A percentile compares a stretch with the other conserved stretches of the same genome.
Evolutionary conservation across 2,888 invertebrate genomes (phyloP).

Genomic region (Calliscelio sp.): DNA sequence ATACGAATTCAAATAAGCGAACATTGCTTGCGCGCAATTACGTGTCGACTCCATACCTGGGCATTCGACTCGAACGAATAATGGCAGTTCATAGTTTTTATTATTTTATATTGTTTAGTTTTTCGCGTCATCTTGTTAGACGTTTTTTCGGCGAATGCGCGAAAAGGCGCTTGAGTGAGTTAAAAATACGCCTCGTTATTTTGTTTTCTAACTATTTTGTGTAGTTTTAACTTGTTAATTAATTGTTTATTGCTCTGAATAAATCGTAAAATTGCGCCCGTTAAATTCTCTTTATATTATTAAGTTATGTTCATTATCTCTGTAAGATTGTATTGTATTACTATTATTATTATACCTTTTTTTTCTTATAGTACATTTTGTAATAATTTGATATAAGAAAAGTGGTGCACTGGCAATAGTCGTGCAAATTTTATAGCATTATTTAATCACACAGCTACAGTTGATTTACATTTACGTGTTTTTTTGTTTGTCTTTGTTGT

Average conservation of each 20-base stretch:
- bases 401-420: too few species aligned
- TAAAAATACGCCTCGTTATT: conserved; percentile 10
- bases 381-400: too few species aligned
- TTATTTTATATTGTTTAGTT: conserved; percentile 9
- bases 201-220: neutral
- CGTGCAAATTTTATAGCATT: neutral
- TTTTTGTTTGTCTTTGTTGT: too few species aligned
- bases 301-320: neutral
- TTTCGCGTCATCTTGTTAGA: conserved; percentile 7
- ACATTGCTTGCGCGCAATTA: conserved; percentile 34
- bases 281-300: neutral
- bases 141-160: conserved; percentile 3
- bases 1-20: conserved; percentile 28
- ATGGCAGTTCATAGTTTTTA: conserved; percentile 7
- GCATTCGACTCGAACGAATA: conserved; percentile 22
- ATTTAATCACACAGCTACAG: too few species aligned
- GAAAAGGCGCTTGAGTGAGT: conserved; percentile 23
- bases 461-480: neutral
- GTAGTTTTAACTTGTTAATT: neutral
- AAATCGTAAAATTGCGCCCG: neutral
- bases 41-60: conserved; percentile 37
- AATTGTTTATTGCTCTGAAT: neutral
- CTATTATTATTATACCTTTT: neutral
- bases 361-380: neutral
- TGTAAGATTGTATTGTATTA: too few species aligned